Conservation (phyloP, 2,797 vertebrate species). For the Malurus leucopterus region DNA sequence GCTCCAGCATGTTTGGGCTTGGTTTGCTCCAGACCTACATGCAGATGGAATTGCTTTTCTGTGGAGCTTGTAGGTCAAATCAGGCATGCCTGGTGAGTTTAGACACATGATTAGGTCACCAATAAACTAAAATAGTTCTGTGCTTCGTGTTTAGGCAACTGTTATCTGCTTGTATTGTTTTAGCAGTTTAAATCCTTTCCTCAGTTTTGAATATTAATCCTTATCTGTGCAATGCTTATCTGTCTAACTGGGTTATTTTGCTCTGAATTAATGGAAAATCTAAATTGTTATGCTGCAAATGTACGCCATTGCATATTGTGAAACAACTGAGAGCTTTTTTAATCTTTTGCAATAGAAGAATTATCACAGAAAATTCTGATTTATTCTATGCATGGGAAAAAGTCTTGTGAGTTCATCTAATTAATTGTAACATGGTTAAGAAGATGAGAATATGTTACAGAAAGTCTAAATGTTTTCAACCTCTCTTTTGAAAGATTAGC, state of each 20-base stretch:
- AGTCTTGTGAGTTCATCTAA: not conserved
- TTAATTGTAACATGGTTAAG: slow-evolving; percentile 24
- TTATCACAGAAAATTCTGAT: not conserved
- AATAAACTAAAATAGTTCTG: not conserved
- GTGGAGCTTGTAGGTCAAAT: not conserved
- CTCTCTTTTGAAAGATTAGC: slow-evolving; percentile 37
- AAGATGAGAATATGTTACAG: slow-evolving; percentile 7
- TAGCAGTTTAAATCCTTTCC: not conserved
- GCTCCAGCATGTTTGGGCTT: not conserved
- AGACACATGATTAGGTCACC: not conserved
- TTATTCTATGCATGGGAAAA: not conserved
- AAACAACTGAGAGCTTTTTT: not conserved
- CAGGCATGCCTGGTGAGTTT: not conserved
- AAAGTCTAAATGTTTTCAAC: slow-evolving; percentile 27
- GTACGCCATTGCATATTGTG: not conserved
- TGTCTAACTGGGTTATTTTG: not conserved
- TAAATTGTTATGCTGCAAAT: not conserved
- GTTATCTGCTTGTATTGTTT: not conserved
- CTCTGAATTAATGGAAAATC: not conserved
- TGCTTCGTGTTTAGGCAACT: not conserved
- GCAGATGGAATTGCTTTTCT: not conserved
- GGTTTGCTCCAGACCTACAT: not conserved
- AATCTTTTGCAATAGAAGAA: not conserved
- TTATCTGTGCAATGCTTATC: not conserved
- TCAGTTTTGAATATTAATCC: not conserved